A percentile compares a stretch with the other conserved stretches of the same genome.
phyloP scores from a whole-genome alignment of 2,113 vertebrate genomes.

The Mionectes macconnelli region DNA sequence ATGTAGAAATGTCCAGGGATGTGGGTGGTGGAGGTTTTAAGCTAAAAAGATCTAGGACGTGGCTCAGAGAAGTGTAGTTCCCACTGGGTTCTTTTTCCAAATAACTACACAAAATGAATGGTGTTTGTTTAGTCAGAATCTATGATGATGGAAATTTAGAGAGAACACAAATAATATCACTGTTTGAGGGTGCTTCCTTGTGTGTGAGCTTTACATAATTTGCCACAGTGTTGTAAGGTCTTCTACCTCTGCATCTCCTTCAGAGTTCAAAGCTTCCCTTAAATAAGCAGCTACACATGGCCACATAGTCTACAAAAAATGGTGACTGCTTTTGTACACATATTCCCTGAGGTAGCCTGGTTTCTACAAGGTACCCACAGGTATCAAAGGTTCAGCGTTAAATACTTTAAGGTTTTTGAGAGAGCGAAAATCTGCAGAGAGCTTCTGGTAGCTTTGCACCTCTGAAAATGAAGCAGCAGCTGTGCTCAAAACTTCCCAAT shows the following conservation, averaged over 20 bases:
- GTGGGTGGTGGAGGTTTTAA: background rate
- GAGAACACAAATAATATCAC: background rate
- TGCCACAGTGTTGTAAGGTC: conserved; percentile 2
- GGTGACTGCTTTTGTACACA: background rate
- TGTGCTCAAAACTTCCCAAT: background rate
- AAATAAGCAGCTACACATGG: background rate
- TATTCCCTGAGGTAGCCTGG: background rate
- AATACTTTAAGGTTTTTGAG: background rate
- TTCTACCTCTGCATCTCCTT: conserved; percentile 43
- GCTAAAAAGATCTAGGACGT: background rate
- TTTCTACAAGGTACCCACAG: background rate
- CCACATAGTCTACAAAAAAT: background rate
- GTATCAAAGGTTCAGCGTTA: background rate
- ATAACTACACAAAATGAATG: background rate
- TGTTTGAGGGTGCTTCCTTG: background rate
- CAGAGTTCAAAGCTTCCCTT: conserved; percentile 30
- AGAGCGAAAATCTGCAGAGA: background rate
- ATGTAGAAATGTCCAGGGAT: background rate
- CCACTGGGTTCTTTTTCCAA: background rate
- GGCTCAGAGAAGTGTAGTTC: background rate
- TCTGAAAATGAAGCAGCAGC: background rate
- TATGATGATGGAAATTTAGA: background rate
- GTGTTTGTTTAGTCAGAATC: conserved; percentile 20
- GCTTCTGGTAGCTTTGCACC: background rate
- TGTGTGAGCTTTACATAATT: conserved; percentile 40